Evolutionary conservation across 2,888 invertebrate species (phyloP), one percentile per base, ranked within the genome.

Genomic region (Drosophila basisetae): DNA sequence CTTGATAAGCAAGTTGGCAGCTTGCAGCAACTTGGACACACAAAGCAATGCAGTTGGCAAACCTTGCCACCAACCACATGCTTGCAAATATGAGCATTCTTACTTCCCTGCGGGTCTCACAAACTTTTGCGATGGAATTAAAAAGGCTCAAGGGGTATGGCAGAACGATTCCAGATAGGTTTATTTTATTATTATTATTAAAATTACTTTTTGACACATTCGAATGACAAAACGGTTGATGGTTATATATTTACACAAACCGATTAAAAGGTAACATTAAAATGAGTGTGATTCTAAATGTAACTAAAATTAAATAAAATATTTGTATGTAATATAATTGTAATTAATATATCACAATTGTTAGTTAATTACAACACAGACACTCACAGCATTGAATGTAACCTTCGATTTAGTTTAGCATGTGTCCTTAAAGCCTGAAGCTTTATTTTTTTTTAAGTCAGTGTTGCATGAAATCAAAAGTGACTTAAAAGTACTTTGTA

Each of bases 1-100:
- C 77, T 82, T 65, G 79, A 64, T 62, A 64, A 37, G 62, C 64
- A 31, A 66, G 73, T 66, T 67, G 69, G 49, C 72, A 65, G 65
- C 56, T 61, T 65, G 47, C 37, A 18, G 18, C 18, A 68, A 65
- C 65, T 67, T 67, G 18, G 22, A 18, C 5, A 37, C 33, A 22
- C 63, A 61, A 62, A 25, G 37, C 31, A 60, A 52, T 61, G 43
- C 52, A 52, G 68, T 64, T 63, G 69, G 68, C 73, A 52, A 62
- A 70, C 67, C 63, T 67, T 63, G 31, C n/a, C 39, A 33, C 35
- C 25, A 55, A 47, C 52, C 43, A 47, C 28, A 35, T 68, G 13
- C 16, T 61, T 56, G 16, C 39, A 35, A 59, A 41, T 41, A 43
- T 68, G 50, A 50, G 49, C 43, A 62, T 63, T 72, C 67, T 72